Percentiles rank a stretch among this genome's conserved stretches.
Conservation (phyloP, 2,888 invertebrate species). For the Scaptomyza reducta region DNA sequence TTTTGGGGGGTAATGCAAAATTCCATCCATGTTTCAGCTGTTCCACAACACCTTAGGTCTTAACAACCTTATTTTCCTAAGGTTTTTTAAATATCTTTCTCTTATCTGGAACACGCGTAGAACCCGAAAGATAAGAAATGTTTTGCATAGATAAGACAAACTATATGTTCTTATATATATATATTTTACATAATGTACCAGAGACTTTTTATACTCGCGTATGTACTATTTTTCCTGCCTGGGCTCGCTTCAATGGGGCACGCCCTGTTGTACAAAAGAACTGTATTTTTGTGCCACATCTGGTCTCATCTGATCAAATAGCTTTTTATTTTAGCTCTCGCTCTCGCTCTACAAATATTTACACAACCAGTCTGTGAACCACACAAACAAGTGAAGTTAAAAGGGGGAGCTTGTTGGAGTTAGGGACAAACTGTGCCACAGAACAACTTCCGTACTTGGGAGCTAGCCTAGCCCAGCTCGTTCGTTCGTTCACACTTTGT, state of each 20-base stretch:
- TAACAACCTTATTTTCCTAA: not conserved
- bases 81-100: not conserved
- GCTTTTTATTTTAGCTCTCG: slow-evolving; percentile 27
- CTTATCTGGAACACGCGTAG: slow-evolving; percentile 8
- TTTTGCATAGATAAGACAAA: slow-evolving; percentile 46
- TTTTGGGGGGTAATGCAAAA: not conserved
- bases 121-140: slow-evolving; percentile 30
- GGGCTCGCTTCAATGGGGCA: slow-evolving; percentile 10
- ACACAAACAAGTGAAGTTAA: slow-evolving; percentile 36
- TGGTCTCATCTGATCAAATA: slow-evolving; percentile 61
- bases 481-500: slow-evolving; percentile 28
- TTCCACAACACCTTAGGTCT: not conserved
- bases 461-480: slow-evolving; percentile 21
- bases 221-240: slow-evolving; percentile 15
- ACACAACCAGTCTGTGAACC: slow-evolving; percentile 38
- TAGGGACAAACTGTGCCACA: slow-evolving; percentile 60
- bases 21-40: no score
- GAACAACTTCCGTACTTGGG: slow-evolving; percentile 66
- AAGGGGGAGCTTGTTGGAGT: slow-evolving; percentile 3
- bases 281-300: slow-evolving; percentile 64
- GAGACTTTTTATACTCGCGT: not conserved
- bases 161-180: not conserved
- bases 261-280: slow-evolving; percentile 23
- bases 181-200: not conserved
- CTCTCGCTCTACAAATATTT: slow-evolving; percentile 64